phyloP scores from a whole-genome alignment of 64 coral and sea anemone genomes.

The Porites lutea region DNA sequence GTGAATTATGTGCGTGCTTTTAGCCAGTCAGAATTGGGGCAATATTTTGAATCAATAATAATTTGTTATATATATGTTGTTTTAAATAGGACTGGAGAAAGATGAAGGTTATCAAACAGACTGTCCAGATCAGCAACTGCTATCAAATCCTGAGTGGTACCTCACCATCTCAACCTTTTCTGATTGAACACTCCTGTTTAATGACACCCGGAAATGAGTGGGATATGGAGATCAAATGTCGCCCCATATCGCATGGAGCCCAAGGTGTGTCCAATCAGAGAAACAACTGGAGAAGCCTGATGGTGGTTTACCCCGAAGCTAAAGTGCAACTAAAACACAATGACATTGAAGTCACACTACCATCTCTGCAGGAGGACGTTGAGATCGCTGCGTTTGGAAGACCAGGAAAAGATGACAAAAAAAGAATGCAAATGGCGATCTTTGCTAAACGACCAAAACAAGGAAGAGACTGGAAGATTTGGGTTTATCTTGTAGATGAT shows the following conservation, averaged over 20 bases:
- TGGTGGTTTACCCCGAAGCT: neutral
- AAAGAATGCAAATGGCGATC: conserved; percentile 45
- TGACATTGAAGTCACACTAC: conserved; percentile 20
- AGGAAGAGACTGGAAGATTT: conserved; percentile 32
- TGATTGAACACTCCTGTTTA: conserved; percentile 10
- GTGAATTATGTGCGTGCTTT: no score
- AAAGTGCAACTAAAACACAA: conserved; percentile 22
- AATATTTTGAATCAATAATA: no score
- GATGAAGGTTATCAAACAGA: neutral
- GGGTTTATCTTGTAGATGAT: conserved; percentile 31
- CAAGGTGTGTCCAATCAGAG: neutral
- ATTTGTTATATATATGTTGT: no score
- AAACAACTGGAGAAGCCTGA: neutral
- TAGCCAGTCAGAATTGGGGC: no score
- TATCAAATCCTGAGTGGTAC: neutral
- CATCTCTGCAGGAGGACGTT: neutral
- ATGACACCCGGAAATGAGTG: neutral
- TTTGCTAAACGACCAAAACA: conserved; percentile 7
- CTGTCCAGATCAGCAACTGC: neutral
- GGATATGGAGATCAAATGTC: neutral
- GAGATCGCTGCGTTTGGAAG: conserved; percentile 32
- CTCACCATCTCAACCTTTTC: neutral
- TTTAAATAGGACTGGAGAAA: neutral
- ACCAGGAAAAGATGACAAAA: conserved; percentile 19
- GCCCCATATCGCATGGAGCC: neutral